These are phyloP conservation scores for Antrozous pallidus DNA, from an alignment of 2,797 vertebrate species.

Conservation along the genomic window DNA sequence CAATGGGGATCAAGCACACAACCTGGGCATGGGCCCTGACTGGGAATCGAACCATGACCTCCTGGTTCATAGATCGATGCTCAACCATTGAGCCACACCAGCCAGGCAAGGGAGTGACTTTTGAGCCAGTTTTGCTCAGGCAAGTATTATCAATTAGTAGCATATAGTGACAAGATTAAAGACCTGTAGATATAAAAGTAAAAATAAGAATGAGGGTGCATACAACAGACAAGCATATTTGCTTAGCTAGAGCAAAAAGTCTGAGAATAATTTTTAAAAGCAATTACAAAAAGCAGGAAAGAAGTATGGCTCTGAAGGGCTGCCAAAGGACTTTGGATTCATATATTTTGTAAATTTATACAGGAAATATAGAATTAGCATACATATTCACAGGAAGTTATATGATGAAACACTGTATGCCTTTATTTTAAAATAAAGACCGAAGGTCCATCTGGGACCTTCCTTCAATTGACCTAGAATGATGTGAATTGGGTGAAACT, in stretches of 20 bases:
- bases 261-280: background rate
- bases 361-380: background rate
- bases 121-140: background rate
- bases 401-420: background rate
- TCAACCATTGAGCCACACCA: no score
- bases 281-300: background rate
- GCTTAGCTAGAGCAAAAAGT: background rate
- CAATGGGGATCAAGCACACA: no score
- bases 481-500: background rate
- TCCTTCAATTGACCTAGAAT: background rate
- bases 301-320: background rate
- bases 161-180: background rate
- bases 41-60: no score
- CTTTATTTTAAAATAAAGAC: conserved; percentile 14
- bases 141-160: background rate
- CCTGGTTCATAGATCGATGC: no score
- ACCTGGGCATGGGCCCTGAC: no score
- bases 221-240: conserved; percentile 24
- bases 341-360: background rate
- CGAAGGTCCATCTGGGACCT: background rate
- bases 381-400: background rate
- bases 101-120: background rate
- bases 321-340: background rate
- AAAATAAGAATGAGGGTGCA: background rate
- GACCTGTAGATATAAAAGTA: background rate